phyloP scores from a whole-genome alignment of 2,113 vertebrate species.

The Phylloscopus trochilus region DNA sequence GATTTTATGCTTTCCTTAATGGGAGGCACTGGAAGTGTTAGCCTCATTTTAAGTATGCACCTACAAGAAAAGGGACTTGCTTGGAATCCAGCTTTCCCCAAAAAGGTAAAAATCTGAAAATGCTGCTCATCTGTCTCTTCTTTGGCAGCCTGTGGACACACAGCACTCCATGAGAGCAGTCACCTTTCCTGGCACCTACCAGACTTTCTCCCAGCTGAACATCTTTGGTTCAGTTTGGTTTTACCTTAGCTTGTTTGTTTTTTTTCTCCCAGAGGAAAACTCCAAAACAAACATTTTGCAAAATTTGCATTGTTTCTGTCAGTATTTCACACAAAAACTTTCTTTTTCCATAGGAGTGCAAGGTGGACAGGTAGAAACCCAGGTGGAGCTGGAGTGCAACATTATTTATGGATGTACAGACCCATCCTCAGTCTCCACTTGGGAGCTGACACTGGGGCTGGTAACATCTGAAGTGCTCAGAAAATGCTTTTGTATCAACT shows the following conservation, averaged over 20 bases:
- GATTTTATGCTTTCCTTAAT: background rate
- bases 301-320: background rate
- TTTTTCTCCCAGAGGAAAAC: background rate
- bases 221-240: background rate
- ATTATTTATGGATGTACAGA: background rate
- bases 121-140: background rate
- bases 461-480: background rate
- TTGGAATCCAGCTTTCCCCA: background rate
- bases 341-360: background rate
- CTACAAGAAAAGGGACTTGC: background rate
- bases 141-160: background rate
- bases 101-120: background rate
- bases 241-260: accelerated
- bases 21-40: background rate
- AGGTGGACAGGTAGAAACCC: background rate
- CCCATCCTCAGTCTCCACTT: background rate
- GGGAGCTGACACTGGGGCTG: background rate
- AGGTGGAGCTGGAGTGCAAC: accelerated
- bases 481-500: background rate
- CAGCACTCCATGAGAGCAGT: accelerated
- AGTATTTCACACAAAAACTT: background rate
- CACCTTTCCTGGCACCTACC: accelerated
- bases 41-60: background rate
- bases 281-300: background rate
- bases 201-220: background rate